phyloP scores from a whole-genome alignment of 2,113 vertebrate species.

The Mustela lutreola region DNA sequence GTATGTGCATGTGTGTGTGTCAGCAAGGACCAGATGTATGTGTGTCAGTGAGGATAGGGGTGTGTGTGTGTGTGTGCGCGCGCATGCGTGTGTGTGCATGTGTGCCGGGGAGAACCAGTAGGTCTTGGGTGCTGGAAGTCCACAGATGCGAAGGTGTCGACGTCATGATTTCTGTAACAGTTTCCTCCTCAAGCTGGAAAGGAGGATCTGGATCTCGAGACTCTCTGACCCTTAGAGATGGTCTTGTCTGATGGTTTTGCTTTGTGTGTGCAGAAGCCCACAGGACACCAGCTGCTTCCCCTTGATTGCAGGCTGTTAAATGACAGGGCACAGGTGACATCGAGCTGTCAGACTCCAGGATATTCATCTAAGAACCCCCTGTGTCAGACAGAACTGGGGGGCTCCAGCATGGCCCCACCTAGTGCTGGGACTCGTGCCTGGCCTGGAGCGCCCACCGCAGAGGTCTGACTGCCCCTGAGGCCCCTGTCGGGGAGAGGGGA shows the following conservation, averaged over 20 bases:
- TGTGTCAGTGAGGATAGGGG: no score
- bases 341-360: not conserved
- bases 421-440: accelerated
- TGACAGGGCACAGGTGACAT: accelerated
- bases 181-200: not conserved
- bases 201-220: not conserved
- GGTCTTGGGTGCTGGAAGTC: not conserved
- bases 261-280: not conserved
- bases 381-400: accelerated
- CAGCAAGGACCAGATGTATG: no score
- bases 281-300: accelerated
- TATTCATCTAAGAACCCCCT: no score
- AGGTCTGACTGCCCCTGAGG: not conserved
- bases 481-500: not conserved
- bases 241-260: not conserved
- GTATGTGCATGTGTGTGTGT: no score
- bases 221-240: no score
- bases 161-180: accelerated
- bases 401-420: accelerated
- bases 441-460: not conserved
- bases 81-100: accelerated
- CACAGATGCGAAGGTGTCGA: accelerated
- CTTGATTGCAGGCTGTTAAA: accelerated
- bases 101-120: accelerated
- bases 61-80: not conserved